These are phyloP conservation scores for Drosophila bocki DNA, from an alignment of 1,140 invertebrate genomes.

Conservation along the genomic window DNA sequence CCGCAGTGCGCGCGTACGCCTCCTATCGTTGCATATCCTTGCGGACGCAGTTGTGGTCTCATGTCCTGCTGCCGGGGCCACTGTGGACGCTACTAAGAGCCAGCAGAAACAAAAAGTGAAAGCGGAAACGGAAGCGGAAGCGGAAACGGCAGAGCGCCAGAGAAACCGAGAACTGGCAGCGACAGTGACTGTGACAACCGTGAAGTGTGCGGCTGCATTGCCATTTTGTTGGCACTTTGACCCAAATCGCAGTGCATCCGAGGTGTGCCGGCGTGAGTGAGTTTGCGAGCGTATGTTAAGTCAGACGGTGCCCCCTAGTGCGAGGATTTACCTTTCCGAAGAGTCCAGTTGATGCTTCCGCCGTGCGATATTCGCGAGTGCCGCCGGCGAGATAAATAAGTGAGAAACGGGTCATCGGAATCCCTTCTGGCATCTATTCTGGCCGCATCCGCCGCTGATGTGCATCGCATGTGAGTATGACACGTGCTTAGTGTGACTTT, in stretches of 20 bases:
- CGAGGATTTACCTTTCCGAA: constrained; percentile 51
- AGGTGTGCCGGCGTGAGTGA: constrained; percentile 17
- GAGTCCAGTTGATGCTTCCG: constrained; percentile 63
- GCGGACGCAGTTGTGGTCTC: constrained; percentile 35
- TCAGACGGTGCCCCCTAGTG: constrained; percentile 6
- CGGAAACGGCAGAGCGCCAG: constrained; percentile 51
- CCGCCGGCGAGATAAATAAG: constrained; percentile 8
- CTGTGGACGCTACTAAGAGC: constrained; percentile 45
- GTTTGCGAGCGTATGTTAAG: constrained; percentile 22
- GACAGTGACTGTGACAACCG: constrained; percentile 32
- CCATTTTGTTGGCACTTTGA: constrained; percentile 73
- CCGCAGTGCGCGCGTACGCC: constrained; percentile 7
- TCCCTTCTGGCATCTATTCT: constrained; percentile 7
- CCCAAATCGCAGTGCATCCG: constrained; percentile 64
- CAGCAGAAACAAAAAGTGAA: constrained; percentile 60
- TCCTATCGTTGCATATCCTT: constrained; percentile 32
- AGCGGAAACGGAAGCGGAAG: constrained; percentile 58
- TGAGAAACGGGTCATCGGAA: constrained; percentile 9
- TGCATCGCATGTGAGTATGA: constrained; percentile 57
- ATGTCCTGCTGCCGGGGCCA: constrained; percentile 13
- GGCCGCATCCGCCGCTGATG: not conserved
- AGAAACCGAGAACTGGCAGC: constrained; percentile 35
- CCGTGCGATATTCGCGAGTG: constrained; percentile 51
- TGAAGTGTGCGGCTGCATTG: constrained; percentile 68
- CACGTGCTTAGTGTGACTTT: constrained; percentile 63